Conservation (phyloP, 2,797 vertebrate genomes). For the Rhinoraja longicauda region DNA sequence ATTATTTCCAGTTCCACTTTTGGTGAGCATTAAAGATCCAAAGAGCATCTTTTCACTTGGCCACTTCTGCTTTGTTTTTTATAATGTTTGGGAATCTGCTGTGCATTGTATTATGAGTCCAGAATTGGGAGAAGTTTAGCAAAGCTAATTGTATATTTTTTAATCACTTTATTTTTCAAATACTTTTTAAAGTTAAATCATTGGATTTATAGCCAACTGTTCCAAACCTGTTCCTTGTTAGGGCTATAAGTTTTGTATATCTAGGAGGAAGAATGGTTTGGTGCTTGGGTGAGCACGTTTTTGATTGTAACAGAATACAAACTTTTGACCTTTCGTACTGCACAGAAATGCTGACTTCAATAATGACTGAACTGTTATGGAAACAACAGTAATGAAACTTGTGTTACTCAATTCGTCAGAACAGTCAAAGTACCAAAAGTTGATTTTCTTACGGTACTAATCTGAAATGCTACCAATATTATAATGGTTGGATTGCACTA, state of each 20-base stretch:
- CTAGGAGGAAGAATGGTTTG: not conserved
- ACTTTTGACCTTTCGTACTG: not conserved
- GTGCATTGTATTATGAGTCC: not conserved
- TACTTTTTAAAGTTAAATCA: not conserved
- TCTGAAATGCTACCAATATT: not conserved
- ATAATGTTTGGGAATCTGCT: not conserved
- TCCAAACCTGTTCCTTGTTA: not conserved
- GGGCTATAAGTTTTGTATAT: not conserved
- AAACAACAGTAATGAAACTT: not conserved
- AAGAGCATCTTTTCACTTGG: not conserved
- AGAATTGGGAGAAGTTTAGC: not conserved
- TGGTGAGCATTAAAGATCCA: not conserved
- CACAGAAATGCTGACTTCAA: not conserved
- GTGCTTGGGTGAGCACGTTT: too few species aligned
- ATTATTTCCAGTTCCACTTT: not conserved
- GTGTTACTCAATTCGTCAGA: not conserved
- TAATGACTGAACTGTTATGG: not conserved
- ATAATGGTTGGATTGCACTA: not conserved
- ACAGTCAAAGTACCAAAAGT: not conserved
- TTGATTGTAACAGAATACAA: not conserved
- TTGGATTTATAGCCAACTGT: not conserved
- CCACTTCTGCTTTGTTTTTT: constrained; percentile 9
- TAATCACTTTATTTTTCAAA: not conserved
- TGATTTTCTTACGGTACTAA: not conserved
- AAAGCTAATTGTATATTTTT: not conserved